Conservation (phyloP, 2,888 invertebrate genomes). For the Nomada fabriciana region DNA sequence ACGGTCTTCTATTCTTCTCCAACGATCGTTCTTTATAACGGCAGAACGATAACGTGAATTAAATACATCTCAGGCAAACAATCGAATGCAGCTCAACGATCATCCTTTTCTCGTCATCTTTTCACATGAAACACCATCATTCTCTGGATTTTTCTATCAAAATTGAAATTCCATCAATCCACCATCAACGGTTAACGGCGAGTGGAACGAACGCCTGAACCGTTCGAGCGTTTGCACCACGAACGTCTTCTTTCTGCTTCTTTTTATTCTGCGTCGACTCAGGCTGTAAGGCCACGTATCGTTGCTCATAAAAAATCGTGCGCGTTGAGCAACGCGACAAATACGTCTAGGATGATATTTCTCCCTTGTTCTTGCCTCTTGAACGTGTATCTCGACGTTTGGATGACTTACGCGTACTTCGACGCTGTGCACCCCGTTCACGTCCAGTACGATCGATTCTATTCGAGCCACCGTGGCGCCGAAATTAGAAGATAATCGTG, state of each 20-base stretch:
- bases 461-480: constrained; percentile 20
- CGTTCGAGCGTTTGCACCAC: not conserved
- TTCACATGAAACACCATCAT: constrained; percentile 18
- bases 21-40: not conserved
- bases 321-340: not conserved
- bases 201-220: not conserved
- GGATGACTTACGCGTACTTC: constrained; percentile 39
- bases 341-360: constrained; percentile 15
- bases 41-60: not conserved
- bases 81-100: too few relatives aligned
- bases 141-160: not conserved
- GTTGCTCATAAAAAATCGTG: constrained; percentile 45
- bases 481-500: constrained; percentile 19
- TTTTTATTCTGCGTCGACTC: constrained; percentile 39
- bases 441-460: constrained; percentile 19
- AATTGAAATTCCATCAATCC: not conserved
- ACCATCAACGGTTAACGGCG: not conserved
- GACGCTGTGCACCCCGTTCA: not conserved
- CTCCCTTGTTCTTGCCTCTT: not conserved
- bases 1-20: not conserved
- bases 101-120: constrained; percentile 30
- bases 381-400: constrained; percentile 26
- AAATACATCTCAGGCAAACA: not conserved
- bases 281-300: constrained; percentile 36
- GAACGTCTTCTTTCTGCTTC: constrained; percentile 31